phyloP scores from a whole-genome alignment of 2,888 invertebrate genomes.

The Agonopterix heracliana region DNA sequence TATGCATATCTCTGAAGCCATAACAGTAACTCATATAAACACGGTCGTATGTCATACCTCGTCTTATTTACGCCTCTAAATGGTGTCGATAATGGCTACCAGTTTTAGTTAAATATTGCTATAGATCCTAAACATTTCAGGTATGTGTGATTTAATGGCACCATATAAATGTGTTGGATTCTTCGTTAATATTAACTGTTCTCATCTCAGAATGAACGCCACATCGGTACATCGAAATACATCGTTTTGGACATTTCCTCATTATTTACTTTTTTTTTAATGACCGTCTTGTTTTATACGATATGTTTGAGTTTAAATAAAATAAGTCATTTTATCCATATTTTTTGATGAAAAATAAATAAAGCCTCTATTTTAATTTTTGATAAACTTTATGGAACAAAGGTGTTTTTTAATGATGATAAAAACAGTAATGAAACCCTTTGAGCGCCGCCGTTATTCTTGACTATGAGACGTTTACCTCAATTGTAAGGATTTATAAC shows the following conservation, averaged over 20 bases:
- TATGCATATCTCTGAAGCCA: too few species aligned
- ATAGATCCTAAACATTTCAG: constrained; percentile 16
- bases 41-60: not conserved
- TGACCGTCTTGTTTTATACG: too few species aligned
- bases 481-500: constrained; percentile 40
- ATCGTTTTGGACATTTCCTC: too few species aligned
- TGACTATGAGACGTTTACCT: constrained; percentile 22
- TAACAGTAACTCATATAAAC: not conserved
- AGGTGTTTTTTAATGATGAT: too few species aligned
- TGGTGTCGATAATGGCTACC: constrained; percentile 34
- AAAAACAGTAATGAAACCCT: too few species aligned
- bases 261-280: too few species aligned
- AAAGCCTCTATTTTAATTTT: too few species aligned
- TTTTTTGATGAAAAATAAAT: too few species aligned
- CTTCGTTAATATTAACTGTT: constrained; percentile 19
- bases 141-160: constrained; percentile 35
- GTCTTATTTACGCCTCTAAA: constrained; percentile 1
- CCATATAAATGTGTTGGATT: constrained; percentile 11
- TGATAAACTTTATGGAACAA: too few species aligned
- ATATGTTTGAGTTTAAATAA: too few species aligned
- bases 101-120: constrained; percentile 40
- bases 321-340: too few species aligned
- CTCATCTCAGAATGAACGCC: not conserved
- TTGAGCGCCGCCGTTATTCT: not conserved
- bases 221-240: not conserved